A percentile compares a stretch with the other conserved stretches of the same genome.
Evolutionary conservation across 2,888 invertebrate genomes (phyloP).

Genomic region (Ophioninae sp.): DNA sequence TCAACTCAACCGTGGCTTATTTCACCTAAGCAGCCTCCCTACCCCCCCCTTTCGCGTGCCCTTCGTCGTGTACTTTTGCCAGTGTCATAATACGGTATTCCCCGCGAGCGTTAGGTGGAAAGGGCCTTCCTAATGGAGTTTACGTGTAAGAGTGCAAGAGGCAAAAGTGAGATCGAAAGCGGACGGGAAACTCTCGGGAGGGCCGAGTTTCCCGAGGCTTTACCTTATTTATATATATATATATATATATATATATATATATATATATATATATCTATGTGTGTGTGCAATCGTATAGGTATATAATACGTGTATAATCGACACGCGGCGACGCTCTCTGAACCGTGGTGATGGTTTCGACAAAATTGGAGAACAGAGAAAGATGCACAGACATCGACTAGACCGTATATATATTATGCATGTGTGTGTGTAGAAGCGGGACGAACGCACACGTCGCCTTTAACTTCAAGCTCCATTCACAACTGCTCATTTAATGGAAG

Average conservation of each 20-base stretch:
- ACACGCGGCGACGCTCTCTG: constrained; percentile 50
- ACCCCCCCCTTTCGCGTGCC: constrained; percentile 40
- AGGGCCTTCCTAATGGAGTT: constrained; percentile 78
- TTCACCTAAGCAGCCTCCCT: constrained; percentile 5
- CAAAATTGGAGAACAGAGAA: constrained; percentile 50
- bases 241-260: not conserved
- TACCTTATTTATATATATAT: constrained; percentile 41
- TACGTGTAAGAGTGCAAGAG: constrained; percentile 77
- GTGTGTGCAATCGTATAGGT: not conserved
- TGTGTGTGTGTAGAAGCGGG: not conserved
- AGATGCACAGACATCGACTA: constrained; percentile 35
- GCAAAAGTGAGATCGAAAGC: constrained; percentile 62
- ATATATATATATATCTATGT: not conserved
- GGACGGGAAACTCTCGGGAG: constrained; percentile 68
- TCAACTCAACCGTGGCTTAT: constrained; percentile 30
- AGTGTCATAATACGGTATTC: constrained; percentile 75
- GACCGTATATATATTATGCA: not conserved
- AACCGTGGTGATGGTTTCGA: constrained; percentile 48
- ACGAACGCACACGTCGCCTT: not conserved
- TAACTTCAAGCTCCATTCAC: constrained; percentile 34
- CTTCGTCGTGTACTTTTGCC: constrained; percentile 53
- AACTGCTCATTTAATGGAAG: not conserved
- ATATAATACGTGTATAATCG: constrained; percentile 21
- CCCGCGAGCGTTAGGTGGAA: constrained; percentile 60
- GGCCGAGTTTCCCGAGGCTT: constrained; percentile 54